Evolutionary conservation across 2,888 invertebrate species (phyloP).

Genomic region (Zaprionus bogoriensis): DNA sequence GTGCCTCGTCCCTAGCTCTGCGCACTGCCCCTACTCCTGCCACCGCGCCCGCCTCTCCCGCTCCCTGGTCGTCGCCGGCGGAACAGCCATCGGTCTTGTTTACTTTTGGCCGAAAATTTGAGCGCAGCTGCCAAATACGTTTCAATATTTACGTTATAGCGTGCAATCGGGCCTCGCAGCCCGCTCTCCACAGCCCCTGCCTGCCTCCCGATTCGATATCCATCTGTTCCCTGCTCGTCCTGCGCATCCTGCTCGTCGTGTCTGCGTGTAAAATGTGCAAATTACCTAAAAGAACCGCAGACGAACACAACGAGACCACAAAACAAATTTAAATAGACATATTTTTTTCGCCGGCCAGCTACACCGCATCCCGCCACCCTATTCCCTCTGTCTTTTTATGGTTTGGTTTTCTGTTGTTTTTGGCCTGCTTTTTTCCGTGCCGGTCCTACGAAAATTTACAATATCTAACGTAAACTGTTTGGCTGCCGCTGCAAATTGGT

Average conservation of each 20-base stretch:
- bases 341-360: constrained; percentile 67
- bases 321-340: constrained; percentile 78
- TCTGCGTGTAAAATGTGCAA: constrained; percentile 78
- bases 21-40: not conserved
- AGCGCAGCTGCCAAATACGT: constrained; percentile 77
- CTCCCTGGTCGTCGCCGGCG: constrained; percentile 31
- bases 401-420: constrained; percentile 47
- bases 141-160: constrained; percentile 76
- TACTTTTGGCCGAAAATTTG: constrained; percentile 70
- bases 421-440: not conserved
- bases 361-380: not conserved
- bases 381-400: constrained; percentile 48
- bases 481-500: constrained; percentile 65
- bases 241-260: constrained; percentile 28
- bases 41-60: not conserved
- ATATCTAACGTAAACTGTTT: constrained; percentile 73
- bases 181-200: not conserved
- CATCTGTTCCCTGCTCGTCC: constrained; percentile 21
- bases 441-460: constrained; percentile 54
- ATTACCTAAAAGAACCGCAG: constrained; percentile 79
- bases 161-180: constrained; percentile 1
- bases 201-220: constrained; percentile 24
- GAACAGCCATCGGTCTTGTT: constrained; percentile 59
- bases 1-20: not conserved
- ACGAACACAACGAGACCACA: constrained; percentile 79